These are phyloP conservation scores for Tichodroma muraria DNA, from an alignment of 2,113 vertebrate genomes.

Conservation along the genomic window DNA sequence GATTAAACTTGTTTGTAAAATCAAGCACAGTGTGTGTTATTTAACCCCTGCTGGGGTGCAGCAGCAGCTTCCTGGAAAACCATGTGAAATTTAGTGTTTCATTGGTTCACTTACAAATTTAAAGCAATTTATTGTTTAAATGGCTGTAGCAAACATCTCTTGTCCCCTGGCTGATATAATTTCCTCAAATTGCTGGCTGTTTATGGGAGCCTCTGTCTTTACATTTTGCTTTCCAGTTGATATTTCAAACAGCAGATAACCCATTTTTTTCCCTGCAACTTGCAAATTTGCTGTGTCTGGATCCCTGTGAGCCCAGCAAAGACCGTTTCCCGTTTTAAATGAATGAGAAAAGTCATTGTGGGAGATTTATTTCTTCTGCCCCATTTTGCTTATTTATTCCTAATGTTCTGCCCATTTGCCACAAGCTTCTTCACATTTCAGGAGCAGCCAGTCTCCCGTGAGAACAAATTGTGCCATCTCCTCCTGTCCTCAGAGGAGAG, in stretches of 20 bases:
- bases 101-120: not conserved
- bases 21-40: not conserved
- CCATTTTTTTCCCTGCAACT: not conserved
- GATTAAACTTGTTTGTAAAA: not conserved
- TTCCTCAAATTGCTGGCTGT: not conserved
- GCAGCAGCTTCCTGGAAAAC: not conserved
- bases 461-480: constrained; percentile 66
- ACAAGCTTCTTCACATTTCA: constrained; percentile 58
- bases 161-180: not conserved
- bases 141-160: not conserved
- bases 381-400: constrained; percentile 66
- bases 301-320: not conserved
- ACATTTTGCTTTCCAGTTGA: not conserved
- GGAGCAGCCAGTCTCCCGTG: constrained; percentile 31
- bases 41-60: not conserved
- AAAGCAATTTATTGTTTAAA: constrained; percentile 11
- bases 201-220: not conserved
- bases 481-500: constrained; percentile 54
- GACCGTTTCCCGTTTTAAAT: not conserved
- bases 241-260: constrained; percentile 22
- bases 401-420: constrained; percentile 48
- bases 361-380: constrained; percentile 60
- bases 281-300: not conserved
- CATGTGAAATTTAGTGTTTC: not conserved
- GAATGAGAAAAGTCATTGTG: constrained; percentile 8